Conservation (phyloP, 2,797 vertebrate genomes). For the Cossypha heuglini region DNA sequence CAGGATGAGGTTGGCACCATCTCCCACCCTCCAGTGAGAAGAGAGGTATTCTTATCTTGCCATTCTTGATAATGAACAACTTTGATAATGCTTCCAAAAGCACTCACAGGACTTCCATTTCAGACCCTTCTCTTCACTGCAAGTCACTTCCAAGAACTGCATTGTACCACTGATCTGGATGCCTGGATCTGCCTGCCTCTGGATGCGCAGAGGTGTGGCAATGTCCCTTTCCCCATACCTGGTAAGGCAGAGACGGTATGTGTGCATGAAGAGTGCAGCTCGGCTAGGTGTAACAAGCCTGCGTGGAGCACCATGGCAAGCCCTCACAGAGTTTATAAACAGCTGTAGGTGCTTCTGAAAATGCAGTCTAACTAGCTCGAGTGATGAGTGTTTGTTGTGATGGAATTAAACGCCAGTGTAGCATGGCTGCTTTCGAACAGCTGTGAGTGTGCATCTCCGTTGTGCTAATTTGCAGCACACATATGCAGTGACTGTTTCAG, state of each 20-base stretch:
- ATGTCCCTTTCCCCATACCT: fast-evolving
- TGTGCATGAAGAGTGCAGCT: neutral
- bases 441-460: fast-evolving
- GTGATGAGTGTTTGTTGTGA: neutral
- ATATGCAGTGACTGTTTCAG: neutral
- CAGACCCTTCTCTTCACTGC: neutral
- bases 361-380: neutral
- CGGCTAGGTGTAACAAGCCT: neutral
- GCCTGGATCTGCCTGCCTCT: neutral
- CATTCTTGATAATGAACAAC: fast-evolving
- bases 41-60: neutral
- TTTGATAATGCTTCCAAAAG: neutral
- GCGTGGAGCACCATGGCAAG: fast-evolving
- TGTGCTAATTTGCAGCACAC: neutral
- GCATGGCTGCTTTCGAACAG: neutral
- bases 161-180: neutral
- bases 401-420: neutral
- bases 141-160: neutral
- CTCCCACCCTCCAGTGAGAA: neutral
- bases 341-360: neutral
- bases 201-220: too few species aligned
- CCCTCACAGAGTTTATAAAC: neutral
- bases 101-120: fast-evolving
- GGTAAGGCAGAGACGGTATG: fast-evolving
- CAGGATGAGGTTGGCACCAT: fast-evolving